Base-by-base conservation (phyloP, 2,113 vertebrate genomes). In the Rhodinocichla rosea region DNA sequence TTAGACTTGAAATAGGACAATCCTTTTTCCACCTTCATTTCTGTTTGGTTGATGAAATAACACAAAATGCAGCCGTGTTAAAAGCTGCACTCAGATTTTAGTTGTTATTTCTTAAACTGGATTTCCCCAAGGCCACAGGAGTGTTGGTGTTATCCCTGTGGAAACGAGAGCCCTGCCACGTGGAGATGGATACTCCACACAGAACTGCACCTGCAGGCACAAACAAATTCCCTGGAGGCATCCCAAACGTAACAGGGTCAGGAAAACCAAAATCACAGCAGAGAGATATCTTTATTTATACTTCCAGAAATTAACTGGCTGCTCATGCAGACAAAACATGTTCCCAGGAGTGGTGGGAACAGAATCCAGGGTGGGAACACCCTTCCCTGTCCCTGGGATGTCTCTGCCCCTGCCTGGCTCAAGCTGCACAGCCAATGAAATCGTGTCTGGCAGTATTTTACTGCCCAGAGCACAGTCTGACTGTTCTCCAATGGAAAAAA, bases 251-350 rank as follows among this genome's bases (percentile, higher is more conserved):
- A 21, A 44, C 21, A 27, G 18, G 11, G 9, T 5, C 4, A 11
- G 63, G 53, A 21, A 44, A 37, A 60, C 14, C 9, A 37, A 23
- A 60, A 44, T 7, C 63, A 19, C 45, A n/a, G 33, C 73, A 39
- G 3, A 13, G 23, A 53, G 1, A 6, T 5, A 33, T 14, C 21
- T 44, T 26, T 27, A 35, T 52, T 79, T 62, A 17, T 4, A 8
- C 49, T 30, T 21, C 9, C 30, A 70, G 40, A 65, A 63, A 24
- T 9, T 2, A 28, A 23, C 49, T 19, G 40, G 26, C 32, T 32
- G 32, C 67, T 52, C 35, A 1, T 1, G 11, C 15, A 62, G 19
- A 13, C 19, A 62, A 70, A 53, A 0, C n/a, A 28, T 1, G 4
- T 10, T 57, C 35, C 60, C 83, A 67, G 60, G 17, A 42, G 32